These are phyloP conservation scores for Balearica regulorum DNA, from an alignment of 2,797 vertebrate species.

Conservation along the genomic window DNA sequence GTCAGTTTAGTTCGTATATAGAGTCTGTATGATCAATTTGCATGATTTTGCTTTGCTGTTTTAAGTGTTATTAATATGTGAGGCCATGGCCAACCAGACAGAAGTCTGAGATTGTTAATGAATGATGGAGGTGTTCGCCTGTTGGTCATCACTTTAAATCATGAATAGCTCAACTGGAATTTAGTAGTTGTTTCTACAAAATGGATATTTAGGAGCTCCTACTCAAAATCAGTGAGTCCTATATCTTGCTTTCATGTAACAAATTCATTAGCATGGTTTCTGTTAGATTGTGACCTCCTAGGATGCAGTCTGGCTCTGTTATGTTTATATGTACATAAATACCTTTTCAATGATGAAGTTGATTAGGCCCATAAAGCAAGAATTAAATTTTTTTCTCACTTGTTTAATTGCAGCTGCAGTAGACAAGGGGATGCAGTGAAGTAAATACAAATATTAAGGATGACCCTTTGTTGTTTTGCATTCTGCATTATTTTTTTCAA, in stretches of 20 bases:
- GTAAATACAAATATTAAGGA: neutral
- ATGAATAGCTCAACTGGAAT: neutral
- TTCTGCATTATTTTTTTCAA: neutral
- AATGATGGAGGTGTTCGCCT: neutral
- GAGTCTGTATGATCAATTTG: neutral
- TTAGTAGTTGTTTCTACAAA: neutral
- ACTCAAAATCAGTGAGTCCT: neutral
- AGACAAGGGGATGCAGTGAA: neutral
- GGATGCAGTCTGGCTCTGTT: neutral
- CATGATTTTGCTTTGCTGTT: neutral
- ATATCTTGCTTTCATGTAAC: neutral
- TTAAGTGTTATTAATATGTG: neutral
- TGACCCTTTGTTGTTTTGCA: neutral
- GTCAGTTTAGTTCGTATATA: neutral
- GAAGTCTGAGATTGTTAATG: neutral
- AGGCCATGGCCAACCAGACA: neutral
- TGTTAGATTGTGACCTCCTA: neutral
- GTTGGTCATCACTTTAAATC: neutral
- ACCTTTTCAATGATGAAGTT: neutral
- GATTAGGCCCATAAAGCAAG: neutral
- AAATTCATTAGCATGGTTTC: neutral
- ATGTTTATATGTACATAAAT: neutral
- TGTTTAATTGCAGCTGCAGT: neutral
- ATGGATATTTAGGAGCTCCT: neutral
- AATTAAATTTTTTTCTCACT: neutral